Evolutionary conservation across 2,113 vertebrate species (phyloP).

Genomic region (Saguinus imperator): DNA sequence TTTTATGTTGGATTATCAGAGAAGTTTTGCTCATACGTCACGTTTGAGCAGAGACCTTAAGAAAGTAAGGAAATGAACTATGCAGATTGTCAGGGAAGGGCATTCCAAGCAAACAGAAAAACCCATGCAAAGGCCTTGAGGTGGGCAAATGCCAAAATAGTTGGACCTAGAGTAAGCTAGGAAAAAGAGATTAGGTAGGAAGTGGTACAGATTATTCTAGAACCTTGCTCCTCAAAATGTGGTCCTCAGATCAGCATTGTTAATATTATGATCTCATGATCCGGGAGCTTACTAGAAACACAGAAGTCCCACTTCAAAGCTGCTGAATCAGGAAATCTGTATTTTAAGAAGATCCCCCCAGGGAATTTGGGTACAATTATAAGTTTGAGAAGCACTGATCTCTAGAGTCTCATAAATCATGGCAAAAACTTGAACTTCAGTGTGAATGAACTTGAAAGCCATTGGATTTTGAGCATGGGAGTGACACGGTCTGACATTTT

Average conservation of each 20-base stretch:
- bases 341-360: background rate
- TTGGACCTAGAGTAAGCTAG: background rate
- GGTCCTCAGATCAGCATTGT: background rate
- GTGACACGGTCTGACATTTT: background rate
- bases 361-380: background rate
- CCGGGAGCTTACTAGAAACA: background rate
- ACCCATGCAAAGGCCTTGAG: background rate
- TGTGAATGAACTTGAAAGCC: background rate
- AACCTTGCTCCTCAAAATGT: background rate
- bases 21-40: background rate
- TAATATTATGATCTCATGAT: background rate
- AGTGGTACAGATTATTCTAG: background rate
- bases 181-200: background rate
- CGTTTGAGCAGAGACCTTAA: background rate
- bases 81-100: background rate
- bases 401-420: background rate
- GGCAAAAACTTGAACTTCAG: background rate
- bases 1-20: background rate
- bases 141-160: background rate
- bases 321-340: background rate
- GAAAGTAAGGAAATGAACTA: background rate
- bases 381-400: background rate
- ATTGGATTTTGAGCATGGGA: background rate
- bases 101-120: background rate
- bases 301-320: background rate